Evolutionary conservation across 2,113 vertebrate species (phyloP).

Genomic region (Ariopsis seemanni): DNA sequence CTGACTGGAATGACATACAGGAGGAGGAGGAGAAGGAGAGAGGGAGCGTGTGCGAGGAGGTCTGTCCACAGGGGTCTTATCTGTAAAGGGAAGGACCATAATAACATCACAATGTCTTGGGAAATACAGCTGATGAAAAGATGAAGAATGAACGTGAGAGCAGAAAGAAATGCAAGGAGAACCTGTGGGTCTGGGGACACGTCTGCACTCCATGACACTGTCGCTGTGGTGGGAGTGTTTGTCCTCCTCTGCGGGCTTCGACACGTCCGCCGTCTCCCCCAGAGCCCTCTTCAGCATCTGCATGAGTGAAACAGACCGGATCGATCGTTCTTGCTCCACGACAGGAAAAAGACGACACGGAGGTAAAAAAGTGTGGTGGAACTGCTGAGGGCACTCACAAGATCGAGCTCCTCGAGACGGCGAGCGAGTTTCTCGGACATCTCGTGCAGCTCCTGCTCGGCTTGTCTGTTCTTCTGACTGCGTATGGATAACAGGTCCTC

Average conservation of each 20-base stretch:
- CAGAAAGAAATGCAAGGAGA: conserved; percentile 19
- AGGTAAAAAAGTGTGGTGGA: background rate
- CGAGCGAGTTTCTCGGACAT: conserved; percentile 83
- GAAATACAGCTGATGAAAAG: no score
- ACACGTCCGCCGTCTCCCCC: conserved; percentile 57
- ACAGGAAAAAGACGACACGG: background rate
- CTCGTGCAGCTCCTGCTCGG: conserved; percentile 77
- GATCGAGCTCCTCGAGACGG: conserved; percentile 82
- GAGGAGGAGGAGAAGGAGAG: conserved; percentile 78
- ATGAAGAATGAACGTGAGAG: background rate
- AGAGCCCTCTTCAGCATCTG: conserved; percentile 89
- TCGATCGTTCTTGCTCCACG: background rate
- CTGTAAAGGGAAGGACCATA: conserved; percentile 52
- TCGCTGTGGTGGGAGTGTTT: conserved; percentile 83
- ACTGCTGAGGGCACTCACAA: conserved; percentile 68
- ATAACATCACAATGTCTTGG: background rate
- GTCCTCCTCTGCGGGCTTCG: conserved; percentile 73
- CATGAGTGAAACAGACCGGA: background rate
- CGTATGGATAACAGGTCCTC: conserved; percentile 64
- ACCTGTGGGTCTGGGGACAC: conserved; percentile 71
- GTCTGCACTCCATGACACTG: conserved; percentile 74
- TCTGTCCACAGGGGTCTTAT: conserved; percentile 38
- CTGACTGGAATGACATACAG: conserved; percentile 39
- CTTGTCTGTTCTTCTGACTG: conserved; percentile 68
- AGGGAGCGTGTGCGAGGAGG: conserved; percentile 70